Percentiles rank a stretch among this genome's conserved stretches.
Conservation (phyloP, 2,113 vertebrate genomes). For the Scophthalmus maximus region DNA sequence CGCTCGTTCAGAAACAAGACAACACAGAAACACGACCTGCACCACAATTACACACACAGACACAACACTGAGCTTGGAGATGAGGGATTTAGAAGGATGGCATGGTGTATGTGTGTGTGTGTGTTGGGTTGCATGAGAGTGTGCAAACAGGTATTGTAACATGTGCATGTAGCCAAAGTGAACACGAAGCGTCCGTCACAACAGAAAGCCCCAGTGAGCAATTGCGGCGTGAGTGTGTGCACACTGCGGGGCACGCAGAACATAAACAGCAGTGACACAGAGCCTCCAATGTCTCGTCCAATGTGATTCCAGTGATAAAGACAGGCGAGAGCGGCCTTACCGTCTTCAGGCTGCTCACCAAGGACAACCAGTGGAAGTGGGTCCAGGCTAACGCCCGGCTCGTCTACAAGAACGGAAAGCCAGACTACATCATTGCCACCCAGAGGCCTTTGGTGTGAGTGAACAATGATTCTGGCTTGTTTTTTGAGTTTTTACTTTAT, state of each 20-base stretch:
- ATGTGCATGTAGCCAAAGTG: conserved; percentile 35
- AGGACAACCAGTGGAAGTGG: conserved; percentile 83
- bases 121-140: neutral
- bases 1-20: neutral
- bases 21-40: neutral
- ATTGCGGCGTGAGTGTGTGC: conserved; percentile 24
- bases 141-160: conserved; percentile 38
- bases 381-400: conserved; percentile 83
- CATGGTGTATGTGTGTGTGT: neutral
- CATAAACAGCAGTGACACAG: conserved; percentile 12
- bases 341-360: conserved; percentile 86
- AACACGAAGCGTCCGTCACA: conserved; percentile 12
- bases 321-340: conserved; percentile 82
- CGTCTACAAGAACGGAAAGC: conserved; percentile 80
- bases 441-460: conserved; percentile 83
- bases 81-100: neutral
- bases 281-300: conserved; percentile 23
- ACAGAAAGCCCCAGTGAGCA: conserved; percentile 27
- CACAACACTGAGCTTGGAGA: conserved; percentile 13
- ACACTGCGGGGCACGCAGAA: neutral
- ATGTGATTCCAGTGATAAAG: conserved; percentile 82
- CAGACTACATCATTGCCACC: conserved; percentile 82
- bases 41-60: conserved; percentile 7
- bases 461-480: accelerated
- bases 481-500: neutral